phyloP scores from a whole-genome alignment of 1,140 invertebrate species.

The Macrostomum lignano region DNA sequence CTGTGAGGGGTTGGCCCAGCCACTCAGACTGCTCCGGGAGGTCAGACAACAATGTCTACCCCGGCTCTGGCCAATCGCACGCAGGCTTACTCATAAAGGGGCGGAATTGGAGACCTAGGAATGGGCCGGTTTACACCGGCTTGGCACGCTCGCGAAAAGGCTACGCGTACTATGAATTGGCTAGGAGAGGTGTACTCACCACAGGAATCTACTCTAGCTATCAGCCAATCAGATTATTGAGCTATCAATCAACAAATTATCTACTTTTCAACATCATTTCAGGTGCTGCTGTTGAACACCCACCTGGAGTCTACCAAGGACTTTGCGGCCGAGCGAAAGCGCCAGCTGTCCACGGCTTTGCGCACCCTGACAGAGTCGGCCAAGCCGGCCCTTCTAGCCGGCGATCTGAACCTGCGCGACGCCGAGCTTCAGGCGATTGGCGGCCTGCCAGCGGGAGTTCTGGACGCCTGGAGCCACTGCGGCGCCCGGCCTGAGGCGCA shows the following conservation, averaged over 20 bases:
- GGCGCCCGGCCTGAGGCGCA: slow-evolving; percentile 30
- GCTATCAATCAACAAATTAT: not conserved
- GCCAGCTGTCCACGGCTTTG: slow-evolving; percentile 30
- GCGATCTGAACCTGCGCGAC: slow-evolving; percentile 35
- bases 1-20: no score
- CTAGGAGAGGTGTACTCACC: no score
- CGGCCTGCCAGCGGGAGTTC: slow-evolving; percentile 25
- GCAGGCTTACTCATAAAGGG: no score
- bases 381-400: slow-evolving; percentile 32
- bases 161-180: no score
- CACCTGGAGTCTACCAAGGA: slow-evolving; percentile 35
- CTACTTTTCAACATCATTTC: slow-evolving; percentile 7
- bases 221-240: not conserved
- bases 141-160: no score
- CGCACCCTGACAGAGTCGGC: slow-evolving; percentile 15
- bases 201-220: no score
- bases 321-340: slow-evolving; percentile 22
- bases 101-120: no score
- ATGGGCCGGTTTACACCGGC: no score
- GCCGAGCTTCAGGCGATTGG: slow-evolving; percentile 29
- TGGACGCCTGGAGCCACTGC: slow-evolving; percentile 33
- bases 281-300: slow-evolving; percentile 32
- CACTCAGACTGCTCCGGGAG: no score
- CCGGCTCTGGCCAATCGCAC: no score
- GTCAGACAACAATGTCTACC: no score